These are phyloP conservation scores for Podocnemis expansa DNA, from an alignment of 2,113 vertebrate genomes.

Conservation along the genomic window DNA sequence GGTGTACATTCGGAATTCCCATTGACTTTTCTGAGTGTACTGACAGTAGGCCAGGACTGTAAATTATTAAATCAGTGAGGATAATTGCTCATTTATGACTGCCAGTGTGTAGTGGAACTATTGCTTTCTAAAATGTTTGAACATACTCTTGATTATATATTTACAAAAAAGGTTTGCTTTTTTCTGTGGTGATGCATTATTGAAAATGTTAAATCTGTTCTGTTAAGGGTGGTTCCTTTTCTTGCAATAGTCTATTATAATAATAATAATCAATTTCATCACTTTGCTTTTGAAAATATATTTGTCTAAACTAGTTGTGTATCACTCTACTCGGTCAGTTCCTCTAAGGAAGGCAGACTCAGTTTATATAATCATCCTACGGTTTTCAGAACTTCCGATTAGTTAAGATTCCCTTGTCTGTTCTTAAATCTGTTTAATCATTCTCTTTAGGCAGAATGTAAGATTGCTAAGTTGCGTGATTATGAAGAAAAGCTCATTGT, in stretches of 20 bases:
- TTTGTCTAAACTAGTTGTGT: too few species aligned
- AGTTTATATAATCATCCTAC: background rate
- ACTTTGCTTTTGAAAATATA: background rate
- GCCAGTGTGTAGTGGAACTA: background rate
- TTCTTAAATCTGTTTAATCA: background rate
- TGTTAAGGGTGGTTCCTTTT: too few species aligned
- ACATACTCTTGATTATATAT: background rate
- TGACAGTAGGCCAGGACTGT: background rate
- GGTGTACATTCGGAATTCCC: background rate
- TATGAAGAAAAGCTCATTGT: conserved; percentile 97
- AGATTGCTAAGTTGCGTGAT: conserved; percentile 90
- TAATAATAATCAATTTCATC: background rate
- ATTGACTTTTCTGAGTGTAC: background rate
- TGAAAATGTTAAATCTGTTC: background rate
- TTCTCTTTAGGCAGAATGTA: conserved; percentile 86
- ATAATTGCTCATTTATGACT: background rate
- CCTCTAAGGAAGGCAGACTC: background rate
- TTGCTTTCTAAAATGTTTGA: background rate
- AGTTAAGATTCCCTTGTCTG: background rate
- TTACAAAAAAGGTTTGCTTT: background rate
- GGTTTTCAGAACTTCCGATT: background rate
- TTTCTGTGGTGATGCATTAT: background rate
- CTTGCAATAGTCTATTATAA: background rate
- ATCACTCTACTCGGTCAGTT: background rate
- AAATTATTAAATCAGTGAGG: background rate